These are phyloP conservation scores for Eretmocerus hayati DNA, from an alignment of 2,888 invertebrate species.

Conservation along the genomic window DNA sequence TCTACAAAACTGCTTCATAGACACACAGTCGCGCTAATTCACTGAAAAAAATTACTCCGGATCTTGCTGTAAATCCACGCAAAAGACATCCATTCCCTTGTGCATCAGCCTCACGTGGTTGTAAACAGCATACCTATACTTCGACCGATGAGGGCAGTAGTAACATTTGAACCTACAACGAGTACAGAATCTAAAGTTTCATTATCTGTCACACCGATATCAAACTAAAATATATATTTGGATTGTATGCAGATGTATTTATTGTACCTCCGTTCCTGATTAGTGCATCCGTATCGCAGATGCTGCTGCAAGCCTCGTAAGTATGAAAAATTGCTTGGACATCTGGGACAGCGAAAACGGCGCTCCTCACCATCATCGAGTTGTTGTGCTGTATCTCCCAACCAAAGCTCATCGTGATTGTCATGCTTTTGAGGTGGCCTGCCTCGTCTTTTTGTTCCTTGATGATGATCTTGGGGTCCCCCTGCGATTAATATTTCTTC, in stretches of 20 bases:
- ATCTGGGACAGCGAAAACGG: constrained; percentile 28
- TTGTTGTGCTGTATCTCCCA: not conserved
- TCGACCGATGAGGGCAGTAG: constrained; percentile 35
- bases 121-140: constrained; percentile 36
- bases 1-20: too few relatives aligned
- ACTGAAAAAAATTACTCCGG: too few relatives aligned
- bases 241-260: too few relatives aligned
- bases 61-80: constrained; percentile 27
- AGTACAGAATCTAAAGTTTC: too few relatives aligned
- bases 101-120: constrained; percentile 35
- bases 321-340: constrained; percentile 31
- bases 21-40: too few relatives aligned
- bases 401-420: not conserved
- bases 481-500: constrained; percentile 34
- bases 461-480: too few relatives aligned
- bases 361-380: too few relatives aligned
- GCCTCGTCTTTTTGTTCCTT: too few relatives aligned
- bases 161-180: constrained; percentile 40
- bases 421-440: not conserved
- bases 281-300: constrained; percentile 36
- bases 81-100: constrained; percentile 27
- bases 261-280: too few relatives aligned
- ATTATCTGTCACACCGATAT: too few relatives aligned
- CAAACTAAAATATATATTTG: too few relatives aligned
- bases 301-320: constrained; percentile 33